Conservation (phyloP, 2,888 invertebrate species). For the Atethmia centrago region DNA sequence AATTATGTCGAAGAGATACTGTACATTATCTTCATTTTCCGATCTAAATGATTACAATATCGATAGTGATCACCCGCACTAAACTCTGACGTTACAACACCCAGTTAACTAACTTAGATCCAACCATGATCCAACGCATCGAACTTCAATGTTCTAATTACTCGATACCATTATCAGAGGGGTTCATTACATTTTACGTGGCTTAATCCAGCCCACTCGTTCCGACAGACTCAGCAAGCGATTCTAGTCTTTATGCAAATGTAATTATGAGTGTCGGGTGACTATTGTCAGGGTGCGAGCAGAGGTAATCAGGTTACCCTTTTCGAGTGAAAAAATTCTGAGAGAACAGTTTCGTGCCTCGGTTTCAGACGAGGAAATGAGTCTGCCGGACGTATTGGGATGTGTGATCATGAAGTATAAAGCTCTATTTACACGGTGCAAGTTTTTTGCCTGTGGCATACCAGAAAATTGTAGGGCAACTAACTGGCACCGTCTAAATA, state of each 20-base stretch:
- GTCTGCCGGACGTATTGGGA: slow-evolving; percentile 5
- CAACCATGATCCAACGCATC: slow-evolving; percentile 57
- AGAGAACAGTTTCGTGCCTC: slow-evolving; percentile 54
- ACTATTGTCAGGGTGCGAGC: slow-evolving; percentile 76
- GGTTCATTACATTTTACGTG: slow-evolving; percentile 84
- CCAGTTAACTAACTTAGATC: slow-evolving; percentile 55
- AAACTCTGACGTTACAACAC: slow-evolving; percentile 39
- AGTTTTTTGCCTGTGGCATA: too few relatives aligned
- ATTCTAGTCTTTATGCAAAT: slow-evolving; percentile 80
- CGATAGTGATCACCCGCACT: neutral
- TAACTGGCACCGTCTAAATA: too few relatives aligned
- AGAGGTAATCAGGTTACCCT: slow-evolving; percentile 80
- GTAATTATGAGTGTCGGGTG: slow-evolving; percentile 75
- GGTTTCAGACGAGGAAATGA: slow-evolving; percentile 30
- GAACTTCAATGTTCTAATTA: slow-evolving; percentile 76
- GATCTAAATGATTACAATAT: slow-evolving; percentile 16
- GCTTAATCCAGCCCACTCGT: slow-evolving; percentile 76
- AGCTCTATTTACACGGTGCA: too few relatives aligned
- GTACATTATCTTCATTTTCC: neutral
- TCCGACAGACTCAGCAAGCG: slow-evolving; percentile 70
- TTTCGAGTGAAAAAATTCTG: slow-evolving; percentile 76
- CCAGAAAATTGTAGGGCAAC: too few relatives aligned
- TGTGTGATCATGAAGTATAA: slow-evolving; percentile 1
- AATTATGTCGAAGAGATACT: too few relatives aligned
- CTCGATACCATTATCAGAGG: slow-evolving; percentile 79